Evolutionary conservation across 2,797 vertebrate species (phyloP).

Genomic region (Parauchenoglanis ngamensis): DNA sequence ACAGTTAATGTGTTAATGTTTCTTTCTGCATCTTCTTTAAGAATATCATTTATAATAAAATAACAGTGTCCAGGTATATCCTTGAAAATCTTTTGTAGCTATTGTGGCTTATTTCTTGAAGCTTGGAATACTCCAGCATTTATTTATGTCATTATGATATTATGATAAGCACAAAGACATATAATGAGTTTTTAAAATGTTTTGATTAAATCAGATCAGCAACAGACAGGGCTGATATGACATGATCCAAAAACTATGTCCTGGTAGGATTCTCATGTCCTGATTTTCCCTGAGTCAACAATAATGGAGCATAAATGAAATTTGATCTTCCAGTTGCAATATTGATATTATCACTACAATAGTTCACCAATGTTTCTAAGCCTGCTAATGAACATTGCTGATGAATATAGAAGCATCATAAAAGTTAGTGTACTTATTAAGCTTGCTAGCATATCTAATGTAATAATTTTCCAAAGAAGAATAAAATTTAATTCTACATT

Average conservation of each 20-base stretch:
- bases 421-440: neutral
- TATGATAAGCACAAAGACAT: neutral
- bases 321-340: neutral
- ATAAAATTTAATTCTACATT: neutral
- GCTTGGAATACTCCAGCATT: neutral
- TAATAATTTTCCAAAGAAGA: neutral
- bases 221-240: neutral
- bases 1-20: neutral
- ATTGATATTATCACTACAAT: neutral
- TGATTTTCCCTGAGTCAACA: neutral
- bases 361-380: neutral
- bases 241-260: neutral
- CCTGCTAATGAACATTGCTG: neutral
- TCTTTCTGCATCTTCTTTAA: neutral
- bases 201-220: neutral
- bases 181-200: neutral
- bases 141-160: neutral
- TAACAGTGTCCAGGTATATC: neutral
- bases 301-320: neutral
- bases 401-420: neutral
- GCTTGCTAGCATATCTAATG: neutral
- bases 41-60: neutral
- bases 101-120: neutral
- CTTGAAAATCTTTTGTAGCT: neutral
- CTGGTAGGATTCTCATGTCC: too few species aligned